phyloP scores from a whole-genome alignment of 2,888 invertebrate species.

The Aphidoletes aphidimyza region DNA sequence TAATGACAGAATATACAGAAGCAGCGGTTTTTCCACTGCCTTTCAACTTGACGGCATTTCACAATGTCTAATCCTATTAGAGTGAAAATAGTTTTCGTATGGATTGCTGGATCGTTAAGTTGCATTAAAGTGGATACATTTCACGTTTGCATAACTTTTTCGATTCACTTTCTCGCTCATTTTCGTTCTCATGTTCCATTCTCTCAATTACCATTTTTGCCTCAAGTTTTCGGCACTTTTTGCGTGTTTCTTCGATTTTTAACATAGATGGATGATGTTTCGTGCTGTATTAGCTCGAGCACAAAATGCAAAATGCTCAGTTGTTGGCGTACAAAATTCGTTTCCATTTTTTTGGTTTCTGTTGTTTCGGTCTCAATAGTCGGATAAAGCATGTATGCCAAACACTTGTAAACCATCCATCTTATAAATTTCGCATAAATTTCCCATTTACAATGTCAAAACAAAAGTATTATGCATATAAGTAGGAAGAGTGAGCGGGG shows the following conservation, averaged over 20 bases:
- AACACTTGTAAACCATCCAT: slow-evolving; percentile 45
- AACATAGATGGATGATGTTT: slow-evolving; percentile 32
- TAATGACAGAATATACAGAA: not conserved
- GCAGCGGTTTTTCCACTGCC: not conserved
- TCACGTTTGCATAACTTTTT: slow-evolving; percentile 23
- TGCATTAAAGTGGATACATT: slow-evolving; percentile 11
- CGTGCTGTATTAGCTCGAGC: not conserved
- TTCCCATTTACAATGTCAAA: slow-evolving; percentile 44
- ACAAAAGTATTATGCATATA: slow-evolving; percentile 28
- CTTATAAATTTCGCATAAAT: slow-evolving; percentile 52
- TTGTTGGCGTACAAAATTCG: not conserved
- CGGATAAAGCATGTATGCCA: not conserved
- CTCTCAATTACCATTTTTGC: slow-evolving; percentile 15
- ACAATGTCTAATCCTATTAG: slow-evolving; percentile 22
- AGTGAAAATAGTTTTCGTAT: not conserved
- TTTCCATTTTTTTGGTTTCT: not conserved
- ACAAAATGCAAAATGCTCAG: not conserved
- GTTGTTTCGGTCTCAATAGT: not conserved
- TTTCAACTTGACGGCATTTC: not conserved
- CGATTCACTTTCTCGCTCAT: no score
- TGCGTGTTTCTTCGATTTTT: not conserved
- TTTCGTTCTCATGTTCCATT: no score
- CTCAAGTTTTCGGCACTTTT: slow-evolving; percentile 4
- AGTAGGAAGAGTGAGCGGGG: no score
- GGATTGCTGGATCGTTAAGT: not conserved